Percentiles rank a stretch among this genome's conserved stretches.
These are phyloP conservation scores for Ophion costatus DNA, from an alignment of 2,888 invertebrate genomes.

Conservation along the genomic window DNA sequence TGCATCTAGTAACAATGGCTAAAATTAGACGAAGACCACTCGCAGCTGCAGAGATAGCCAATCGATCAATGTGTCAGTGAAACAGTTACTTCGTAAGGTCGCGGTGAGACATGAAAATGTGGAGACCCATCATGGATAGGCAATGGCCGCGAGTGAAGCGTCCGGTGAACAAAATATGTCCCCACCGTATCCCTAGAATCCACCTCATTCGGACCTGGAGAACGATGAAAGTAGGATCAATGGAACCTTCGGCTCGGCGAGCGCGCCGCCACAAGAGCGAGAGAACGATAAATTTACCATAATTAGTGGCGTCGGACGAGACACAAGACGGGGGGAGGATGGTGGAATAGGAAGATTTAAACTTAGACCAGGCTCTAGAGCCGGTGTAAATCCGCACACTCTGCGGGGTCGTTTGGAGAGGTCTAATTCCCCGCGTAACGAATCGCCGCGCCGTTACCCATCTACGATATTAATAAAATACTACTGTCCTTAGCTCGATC, in stretches of 20 bases:
- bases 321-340: constrained; percentile 25
- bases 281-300: constrained; percentile 69
- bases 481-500: constrained; percentile 22
- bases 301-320: constrained; percentile 69
- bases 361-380: constrained; percentile 63
- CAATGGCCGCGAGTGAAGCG: constrained; percentile 12
- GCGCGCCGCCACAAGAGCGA: constrained; percentile 30
- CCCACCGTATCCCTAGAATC: constrained; percentile 16
- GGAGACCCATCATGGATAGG: constrained; percentile 11
- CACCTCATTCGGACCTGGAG: constrained; percentile 35
- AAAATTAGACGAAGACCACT: background rate
- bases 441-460: constrained; percentile 53
- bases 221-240: constrained; percentile 69
- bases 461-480: constrained; percentile 65
- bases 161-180: constrained; percentile 30
- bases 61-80: background rate
- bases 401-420: constrained; percentile 66
- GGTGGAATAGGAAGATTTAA: constrained; percentile 64
- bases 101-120: background rate
- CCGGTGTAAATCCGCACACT: constrained; percentile 65
- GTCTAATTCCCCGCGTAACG: constrained; percentile 65
- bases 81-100: background rate
- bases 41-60: background rate
- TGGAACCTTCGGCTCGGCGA: constrained; percentile 65
- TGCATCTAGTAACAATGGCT: no score